These are phyloP conservation scores for Luffia ferchaultella DNA, from an alignment of 2,888 invertebrate species.

Conservation along the genomic window DNA sequence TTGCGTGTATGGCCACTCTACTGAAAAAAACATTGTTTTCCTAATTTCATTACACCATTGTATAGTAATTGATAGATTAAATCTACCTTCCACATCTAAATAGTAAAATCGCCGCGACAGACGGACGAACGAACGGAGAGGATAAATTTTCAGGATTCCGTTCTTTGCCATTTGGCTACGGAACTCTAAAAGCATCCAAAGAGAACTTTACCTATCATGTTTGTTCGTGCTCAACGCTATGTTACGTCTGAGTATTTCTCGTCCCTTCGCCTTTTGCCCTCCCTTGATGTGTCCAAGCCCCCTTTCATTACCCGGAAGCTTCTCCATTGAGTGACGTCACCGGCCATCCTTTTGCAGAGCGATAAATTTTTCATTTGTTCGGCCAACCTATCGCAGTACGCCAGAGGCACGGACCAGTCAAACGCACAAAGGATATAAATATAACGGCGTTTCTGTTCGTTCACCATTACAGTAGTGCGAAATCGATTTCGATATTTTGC, in stretches of 20 bases:
- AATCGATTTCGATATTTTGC: neutral
- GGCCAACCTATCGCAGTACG: neutral
- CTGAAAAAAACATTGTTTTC: too few relatives aligned
- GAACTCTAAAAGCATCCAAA: too few relatives aligned
- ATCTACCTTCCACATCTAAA: too few relatives aligned
- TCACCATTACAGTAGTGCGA: neutral
- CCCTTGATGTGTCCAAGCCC: neutral
- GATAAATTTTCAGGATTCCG: too few relatives aligned
- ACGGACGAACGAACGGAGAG: too few relatives aligned
- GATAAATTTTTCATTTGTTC: neutral
- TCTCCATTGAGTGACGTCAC: neutral
- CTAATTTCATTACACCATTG: too few relatives aligned
- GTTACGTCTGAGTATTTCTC: neutral
- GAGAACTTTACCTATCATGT: too few relatives aligned
- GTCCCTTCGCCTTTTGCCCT: neutral
- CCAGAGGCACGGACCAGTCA: neutral
- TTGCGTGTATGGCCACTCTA: too few relatives aligned
- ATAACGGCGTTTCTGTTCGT: neutral
- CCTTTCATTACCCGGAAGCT: neutral
- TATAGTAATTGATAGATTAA: too few relatives aligned
- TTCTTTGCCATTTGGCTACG: too few relatives aligned
- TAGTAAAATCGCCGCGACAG: too few relatives aligned
- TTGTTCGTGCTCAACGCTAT: neutral
- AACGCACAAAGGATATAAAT: neutral
- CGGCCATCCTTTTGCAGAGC: neutral